A percentile compares a stretch with the other conserved stretches of the same genome.
Conservation (phyloP, 2,113 vertebrate genomes). For the Oreocharis arfaki region DNA sequence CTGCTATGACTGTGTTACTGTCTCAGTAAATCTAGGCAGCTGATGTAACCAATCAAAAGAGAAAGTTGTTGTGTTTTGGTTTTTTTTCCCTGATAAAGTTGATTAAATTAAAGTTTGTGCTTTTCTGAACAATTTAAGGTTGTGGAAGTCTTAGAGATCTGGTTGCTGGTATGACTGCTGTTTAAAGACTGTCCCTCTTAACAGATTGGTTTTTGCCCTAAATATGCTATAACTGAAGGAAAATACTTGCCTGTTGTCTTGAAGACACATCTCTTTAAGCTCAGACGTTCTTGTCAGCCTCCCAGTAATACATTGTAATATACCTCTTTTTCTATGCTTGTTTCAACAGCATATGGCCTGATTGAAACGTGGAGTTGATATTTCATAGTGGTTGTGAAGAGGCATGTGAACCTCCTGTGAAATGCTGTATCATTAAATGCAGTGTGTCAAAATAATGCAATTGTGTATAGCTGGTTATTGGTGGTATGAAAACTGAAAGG, state of each 20-base stretch:
- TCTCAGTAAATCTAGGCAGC: not conserved
- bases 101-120: not conserved
- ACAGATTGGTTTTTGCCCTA: not conserved
- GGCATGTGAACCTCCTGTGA: not conserved
- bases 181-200: not conserved
- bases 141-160: not conserved
- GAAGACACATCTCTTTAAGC: not conserved
- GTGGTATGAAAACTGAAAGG: not conserved
- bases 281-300: not conserved
- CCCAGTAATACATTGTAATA: not conserved
- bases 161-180: not conserved
- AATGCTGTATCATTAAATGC: not conserved
- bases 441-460: not conserved
- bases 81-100: not conserved
- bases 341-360: not conserved
- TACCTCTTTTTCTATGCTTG: not conserved
- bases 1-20: not conserved
- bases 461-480: not conserved
- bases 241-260: not conserved
- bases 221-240: not conserved
- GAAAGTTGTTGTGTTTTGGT: not conserved
- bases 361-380: not conserved
- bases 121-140: not conserved
- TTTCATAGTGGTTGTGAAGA: not conserved
- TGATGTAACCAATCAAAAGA: not conserved